Percentiles rank a stretch among this genome's conserved stretches.
These are phyloP conservation scores for Nymphalis c-album DNA, from an alignment of 2,888 invertebrate species.

Conservation along the genomic window DNA sequence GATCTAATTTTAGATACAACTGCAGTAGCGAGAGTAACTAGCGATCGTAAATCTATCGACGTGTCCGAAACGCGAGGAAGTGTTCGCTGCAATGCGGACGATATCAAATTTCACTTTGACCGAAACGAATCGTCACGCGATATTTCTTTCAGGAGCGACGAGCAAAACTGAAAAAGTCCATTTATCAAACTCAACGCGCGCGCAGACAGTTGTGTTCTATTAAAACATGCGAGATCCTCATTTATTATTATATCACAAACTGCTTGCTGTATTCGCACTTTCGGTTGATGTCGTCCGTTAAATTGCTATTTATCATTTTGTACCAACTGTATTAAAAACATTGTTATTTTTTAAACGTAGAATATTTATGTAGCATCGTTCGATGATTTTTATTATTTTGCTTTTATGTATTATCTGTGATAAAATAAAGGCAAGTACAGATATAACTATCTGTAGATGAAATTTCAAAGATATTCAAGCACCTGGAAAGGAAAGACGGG, in stretches of 20 bases:
- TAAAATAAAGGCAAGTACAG: background rate
- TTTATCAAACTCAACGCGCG: constrained; percentile 33
- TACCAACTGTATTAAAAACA: background rate
- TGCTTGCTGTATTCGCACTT: constrained; percentile 28
- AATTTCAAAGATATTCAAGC: constrained; percentile 27
- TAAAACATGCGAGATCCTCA: constrained; percentile 33
- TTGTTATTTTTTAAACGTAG: background rate
- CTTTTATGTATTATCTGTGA: background rate
- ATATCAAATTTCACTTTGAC: constrained; percentile 53
- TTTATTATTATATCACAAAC: constrained; percentile 29
- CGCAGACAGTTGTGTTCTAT: constrained; percentile 32
- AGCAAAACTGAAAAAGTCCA: constrained; percentile 24
- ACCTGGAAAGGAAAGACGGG: constrained; percentile 52
- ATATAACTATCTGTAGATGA: constrained; percentile 10
- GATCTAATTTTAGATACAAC: background rate
- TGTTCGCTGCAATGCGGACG: constrained; percentile 48
- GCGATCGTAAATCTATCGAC: constrained; percentile 4
- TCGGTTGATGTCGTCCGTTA: constrained; percentile 26
- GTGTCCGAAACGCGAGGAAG: constrained; percentile 50
- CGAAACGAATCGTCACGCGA: constrained; percentile 52
- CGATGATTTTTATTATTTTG: background rate
- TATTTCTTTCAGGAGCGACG: constrained; percentile 34
- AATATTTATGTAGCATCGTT: background rate
- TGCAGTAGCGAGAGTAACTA: background rate
- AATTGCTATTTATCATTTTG: constrained; percentile 11